phyloP scores from a whole-genome alignment of 2,888 invertebrate species.

The Dione vanillae region DNA sequence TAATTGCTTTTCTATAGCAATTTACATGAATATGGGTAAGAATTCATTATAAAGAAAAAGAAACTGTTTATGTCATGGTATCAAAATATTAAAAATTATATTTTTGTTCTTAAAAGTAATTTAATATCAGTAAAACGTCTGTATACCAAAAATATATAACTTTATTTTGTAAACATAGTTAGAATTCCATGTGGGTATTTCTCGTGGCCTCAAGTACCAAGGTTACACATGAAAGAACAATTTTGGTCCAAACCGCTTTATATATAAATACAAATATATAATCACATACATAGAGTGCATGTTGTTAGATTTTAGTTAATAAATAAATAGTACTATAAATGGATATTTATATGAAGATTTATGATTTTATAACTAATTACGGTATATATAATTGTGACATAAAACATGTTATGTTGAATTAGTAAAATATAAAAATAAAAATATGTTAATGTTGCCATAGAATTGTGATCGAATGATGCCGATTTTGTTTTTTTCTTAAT shows the following conservation, averaged over 20 bases:
- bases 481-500: too few species aligned
- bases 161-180: conserved; percentile 9
- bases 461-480: too few species aligned
- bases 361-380: too few species aligned
- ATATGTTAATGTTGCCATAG: too few species aligned
- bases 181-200: conserved; percentile 10
- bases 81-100: not conserved
- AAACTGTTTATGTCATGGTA: not conserved
- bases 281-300: not conserved
- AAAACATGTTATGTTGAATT: too few species aligned
- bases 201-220: conserved; percentile 6
- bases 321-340: too few species aligned
- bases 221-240: conserved; percentile 18
- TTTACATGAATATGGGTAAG: too few species aligned
- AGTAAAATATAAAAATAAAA: too few species aligned
- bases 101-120: not conserved
- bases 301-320: not conserved
- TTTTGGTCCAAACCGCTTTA: conserved; percentile 16
- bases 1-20: not conserved
- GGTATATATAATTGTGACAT: too few species aligned
- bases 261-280: conserved; percentile 14
- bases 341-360: too few species aligned
- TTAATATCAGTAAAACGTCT: not conserved
- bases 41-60: too few species aligned
- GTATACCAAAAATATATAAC: not conserved